These are phyloP conservation scores for Ips typographus DNA, from an alignment of 1,140 invertebrate genomes.

Conservation along the genomic window DNA sequence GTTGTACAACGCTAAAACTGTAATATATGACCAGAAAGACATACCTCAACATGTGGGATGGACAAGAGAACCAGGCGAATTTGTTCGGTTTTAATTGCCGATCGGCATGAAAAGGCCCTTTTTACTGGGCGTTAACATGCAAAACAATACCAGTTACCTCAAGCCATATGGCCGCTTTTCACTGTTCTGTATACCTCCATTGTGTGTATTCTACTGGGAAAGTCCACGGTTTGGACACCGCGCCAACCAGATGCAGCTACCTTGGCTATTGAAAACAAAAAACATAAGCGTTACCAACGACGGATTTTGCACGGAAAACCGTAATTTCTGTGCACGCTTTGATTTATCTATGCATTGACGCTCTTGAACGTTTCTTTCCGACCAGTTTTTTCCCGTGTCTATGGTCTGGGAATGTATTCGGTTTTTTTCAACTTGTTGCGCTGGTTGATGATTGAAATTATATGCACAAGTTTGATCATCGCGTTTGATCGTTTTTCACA, in stretches of 20 bases:
- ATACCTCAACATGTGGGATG: constrained; percentile 19
- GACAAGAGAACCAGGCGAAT: constrained; percentile 13
- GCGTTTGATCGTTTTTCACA: too few species aligned
- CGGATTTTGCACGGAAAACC: constrained; percentile 2
- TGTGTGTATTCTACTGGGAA: too few species aligned
- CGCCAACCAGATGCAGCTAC: not conserved
- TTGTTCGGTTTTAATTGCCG: constrained; percentile 23
- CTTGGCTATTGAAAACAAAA: not conserved
- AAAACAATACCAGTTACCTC: constrained; percentile 11
- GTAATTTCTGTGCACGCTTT: not conserved
- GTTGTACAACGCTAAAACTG: constrained; percentile 1
- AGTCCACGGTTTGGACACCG: not conserved
- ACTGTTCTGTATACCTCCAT: not conserved
- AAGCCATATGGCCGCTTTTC: constrained; percentile 9
- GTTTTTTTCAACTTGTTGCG: too few species aligned
- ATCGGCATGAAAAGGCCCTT: constrained; percentile 20
- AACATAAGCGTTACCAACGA: not conserved
- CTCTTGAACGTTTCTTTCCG: not conserved
- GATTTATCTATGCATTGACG: constrained; percentile 4
- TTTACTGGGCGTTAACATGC: constrained; percentile 11
- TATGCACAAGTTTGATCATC: too few species aligned
- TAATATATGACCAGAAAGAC: not conserved
- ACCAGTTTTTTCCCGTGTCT: not conserved
- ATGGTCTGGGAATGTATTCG: too few species aligned
- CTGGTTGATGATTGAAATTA: too few species aligned